Evolutionary conservation across 2,888 invertebrate species (phyloP), one percentile per base, ranked within the genome.

Genomic region (Chloroclysta siterata): DNA sequence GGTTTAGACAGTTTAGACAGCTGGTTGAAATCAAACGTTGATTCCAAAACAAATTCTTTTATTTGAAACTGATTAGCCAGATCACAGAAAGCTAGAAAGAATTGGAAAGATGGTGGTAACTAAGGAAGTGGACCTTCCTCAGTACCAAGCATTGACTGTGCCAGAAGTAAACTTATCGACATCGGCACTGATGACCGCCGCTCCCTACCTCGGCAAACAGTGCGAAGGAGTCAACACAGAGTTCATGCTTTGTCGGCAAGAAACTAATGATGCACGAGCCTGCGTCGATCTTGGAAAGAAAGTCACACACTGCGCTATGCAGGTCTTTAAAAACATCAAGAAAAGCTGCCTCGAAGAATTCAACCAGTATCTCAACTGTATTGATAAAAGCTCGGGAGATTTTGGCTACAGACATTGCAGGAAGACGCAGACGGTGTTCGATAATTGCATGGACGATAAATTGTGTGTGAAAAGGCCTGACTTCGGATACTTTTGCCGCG

Each of bases 151-250:
- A 1, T 54, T 72, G 41, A 66, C 61, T 2, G 67, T 64, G 36
- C 29, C 14, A 10, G 71, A 66, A 69, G 85, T 98, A 8, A 95
- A 97, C 76, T 77, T 99, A 44, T 96, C 98, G 2, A 95, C 96
- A 3, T 94, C 97, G 8, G 95, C 96, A 53, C 93, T 99, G 28
- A 95, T 97, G 83, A 96, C 98, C 15, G 98, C 97, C 0, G 95
- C 97, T 13, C 96, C 97, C 75, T 97, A 98, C 87, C 90, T 99
- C 76, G 99, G 98, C 70, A 98, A 97, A 88, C 94, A 95, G 76
- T 99, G 99, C 88, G 98, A 99, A 90, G 87, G 92, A 59, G 93
- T 96, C 74, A 98, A 97, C 90, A 98, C 98, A 96, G 99, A 99
- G 88, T 99, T 97, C 82, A 96, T 98, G 95, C 89, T 99, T 47